phyloP scores from a whole-genome alignment of 2,888 invertebrate species.

The Drosophila paramelanica region DNA sequence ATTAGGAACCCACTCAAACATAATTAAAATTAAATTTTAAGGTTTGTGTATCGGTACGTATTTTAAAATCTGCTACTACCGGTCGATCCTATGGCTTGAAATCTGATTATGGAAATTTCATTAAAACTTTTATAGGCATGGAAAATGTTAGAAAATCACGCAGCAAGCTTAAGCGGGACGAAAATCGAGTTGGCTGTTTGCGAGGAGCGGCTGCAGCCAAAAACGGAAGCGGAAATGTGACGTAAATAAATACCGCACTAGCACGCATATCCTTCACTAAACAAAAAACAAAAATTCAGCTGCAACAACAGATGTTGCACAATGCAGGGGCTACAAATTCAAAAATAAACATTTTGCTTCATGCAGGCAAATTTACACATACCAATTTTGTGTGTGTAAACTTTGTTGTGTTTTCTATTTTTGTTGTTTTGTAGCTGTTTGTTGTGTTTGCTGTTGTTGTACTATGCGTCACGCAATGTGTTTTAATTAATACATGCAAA shows the following conservation, averaged over 20 bases:
- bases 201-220: constrained; percentile 44
- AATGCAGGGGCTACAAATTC: constrained; percentile 35
- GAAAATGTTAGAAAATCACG: constrained; percentile 74
- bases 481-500: constrained; percentile 53
- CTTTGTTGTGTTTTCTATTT: constrained; percentile 23
- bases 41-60: constrained; percentile 8
- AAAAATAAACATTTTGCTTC: constrained; percentile 53
- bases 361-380: constrained; percentile 40
- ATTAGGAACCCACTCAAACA: not conserved
- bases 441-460: constrained; percentile 12
- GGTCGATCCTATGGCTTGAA: constrained; percentile 43
- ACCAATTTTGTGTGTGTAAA: constrained; percentile 12
- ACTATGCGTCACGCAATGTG: constrained; percentile 41
- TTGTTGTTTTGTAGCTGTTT: constrained; percentile 20
- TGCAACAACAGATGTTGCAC: constrained; percentile 34
- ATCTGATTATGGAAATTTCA: constrained; percentile 75
- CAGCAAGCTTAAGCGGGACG: constrained; percentile 47
- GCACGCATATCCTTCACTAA: constrained; percentile 63
- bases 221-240: constrained; percentile 74
- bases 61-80: not conserved
- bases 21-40: constrained; percentile 20
- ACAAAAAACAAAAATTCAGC: not conserved
- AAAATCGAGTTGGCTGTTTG: constrained; percentile 58
- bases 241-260: constrained; percentile 66
- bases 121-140: constrained; percentile 65